A percentile compares a stretch with the other conserved stretches of the same genome.
phyloP scores from a whole-genome alignment of 30 jellyfish, hydroid and myxozoan genomes.

The Phacellophora camtschatica region DNA sequence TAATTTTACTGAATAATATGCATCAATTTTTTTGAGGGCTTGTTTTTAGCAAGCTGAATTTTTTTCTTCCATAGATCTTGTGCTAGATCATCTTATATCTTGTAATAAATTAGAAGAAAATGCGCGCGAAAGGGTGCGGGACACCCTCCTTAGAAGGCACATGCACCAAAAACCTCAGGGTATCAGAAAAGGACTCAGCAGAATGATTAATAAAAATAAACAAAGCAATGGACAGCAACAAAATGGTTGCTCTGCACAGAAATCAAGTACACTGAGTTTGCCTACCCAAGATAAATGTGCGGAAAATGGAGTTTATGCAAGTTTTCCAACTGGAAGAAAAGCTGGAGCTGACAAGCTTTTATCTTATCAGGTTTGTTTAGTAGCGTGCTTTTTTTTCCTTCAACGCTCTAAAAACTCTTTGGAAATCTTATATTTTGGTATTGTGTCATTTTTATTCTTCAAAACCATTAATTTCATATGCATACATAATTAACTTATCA shows the following conservation, averaged over 20 bases:
- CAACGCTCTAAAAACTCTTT: no score
- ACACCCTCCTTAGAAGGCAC: conserved; percentile 84
- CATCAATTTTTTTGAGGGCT: not conserved
- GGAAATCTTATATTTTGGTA: no score
- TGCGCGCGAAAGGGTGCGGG: conserved; percentile 78
- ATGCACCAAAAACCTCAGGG: conserved; percentile 88
- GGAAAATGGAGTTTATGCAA: conserved; percentile 24
- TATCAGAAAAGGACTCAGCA: conserved; percentile 77
- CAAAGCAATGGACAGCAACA: not conserved
- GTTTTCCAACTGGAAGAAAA: conserved; percentile 36
- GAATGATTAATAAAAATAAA: conserved; percentile 64
- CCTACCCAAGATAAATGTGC: not conserved
- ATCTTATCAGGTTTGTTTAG: conserved; percentile 13
- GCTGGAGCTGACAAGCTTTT: not conserved
- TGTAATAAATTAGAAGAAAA: conserved; percentile 89
- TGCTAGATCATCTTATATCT: conserved; percentile 77
- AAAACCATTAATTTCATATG: no score
- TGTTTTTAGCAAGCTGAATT: not conserved
- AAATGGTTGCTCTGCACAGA: not conserved
- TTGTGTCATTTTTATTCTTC: no score
- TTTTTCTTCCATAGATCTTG: conserved; percentile 49
- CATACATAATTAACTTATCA: no score
- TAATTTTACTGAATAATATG: no score
- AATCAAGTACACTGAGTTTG: conserved; percentile 27
- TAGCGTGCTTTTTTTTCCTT: no score